Evolutionary conservation across 2,113 vertebrate species (phyloP).

Genomic region (Cochlearius cochlearius): DNA sequence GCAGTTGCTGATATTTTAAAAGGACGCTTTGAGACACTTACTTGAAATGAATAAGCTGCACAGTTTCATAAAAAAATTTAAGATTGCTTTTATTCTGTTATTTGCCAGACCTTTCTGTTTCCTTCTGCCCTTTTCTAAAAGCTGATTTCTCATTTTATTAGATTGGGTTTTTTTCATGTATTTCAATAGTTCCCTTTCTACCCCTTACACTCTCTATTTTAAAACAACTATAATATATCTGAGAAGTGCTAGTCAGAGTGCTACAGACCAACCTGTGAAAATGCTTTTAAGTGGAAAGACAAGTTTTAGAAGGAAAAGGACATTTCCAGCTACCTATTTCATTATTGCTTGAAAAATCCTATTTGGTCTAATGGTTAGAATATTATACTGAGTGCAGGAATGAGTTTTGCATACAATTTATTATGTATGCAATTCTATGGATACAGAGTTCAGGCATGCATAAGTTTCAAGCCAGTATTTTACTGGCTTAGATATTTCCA

Average conservation of each 20-base stretch:
- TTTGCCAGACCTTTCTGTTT: conserved; percentile 70
- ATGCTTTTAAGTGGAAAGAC: neutral
- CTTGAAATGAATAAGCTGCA: conserved; percentile 61
- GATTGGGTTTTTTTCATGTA: neutral
- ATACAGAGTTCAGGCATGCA: neutral
- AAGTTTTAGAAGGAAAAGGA: neutral
- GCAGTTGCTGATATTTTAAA: conserved; percentile 67
- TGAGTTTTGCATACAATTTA: neutral
- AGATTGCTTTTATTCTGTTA: conserved; percentile 68
- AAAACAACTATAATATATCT: conserved; percentile 16
- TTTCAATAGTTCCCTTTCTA: neutral
- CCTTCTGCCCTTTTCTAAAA: conserved; percentile 55
- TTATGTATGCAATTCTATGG: neutral
- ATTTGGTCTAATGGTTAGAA: neutral
- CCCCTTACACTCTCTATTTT: conserved; percentile 32
- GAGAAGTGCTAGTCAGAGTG: neutral
- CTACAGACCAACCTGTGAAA: neutral
- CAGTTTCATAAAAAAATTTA: conserved; percentile 59
- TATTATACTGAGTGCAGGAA: too few relatives aligned
- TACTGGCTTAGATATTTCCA: neutral
- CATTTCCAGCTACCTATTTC: neutral
- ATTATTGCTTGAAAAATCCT: neutral
- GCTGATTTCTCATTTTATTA: conserved; percentile 73
- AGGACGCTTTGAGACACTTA: conserved; percentile 61
- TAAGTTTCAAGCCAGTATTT: neutral